Evolutionary conservation across 1,140 invertebrate genomes (phyloP).

Genomic region (Neuroterus valhalla): DNA sequence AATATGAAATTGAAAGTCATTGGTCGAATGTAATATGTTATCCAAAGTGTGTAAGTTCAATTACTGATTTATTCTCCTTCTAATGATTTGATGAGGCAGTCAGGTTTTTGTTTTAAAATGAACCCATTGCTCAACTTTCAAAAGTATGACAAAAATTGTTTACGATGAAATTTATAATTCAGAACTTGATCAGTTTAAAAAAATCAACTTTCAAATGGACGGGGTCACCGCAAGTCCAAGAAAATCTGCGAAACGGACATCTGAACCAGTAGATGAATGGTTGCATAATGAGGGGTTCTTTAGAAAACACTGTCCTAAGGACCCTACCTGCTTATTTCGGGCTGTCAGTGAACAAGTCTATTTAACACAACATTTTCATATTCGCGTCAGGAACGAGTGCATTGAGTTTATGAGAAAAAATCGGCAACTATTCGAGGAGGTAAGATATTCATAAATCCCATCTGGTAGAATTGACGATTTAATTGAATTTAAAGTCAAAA

Average conservation of each 20-base stretch:
- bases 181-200: too few relatives aligned
- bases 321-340: constrained; percentile 89
- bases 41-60: too few relatives aligned
- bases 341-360: constrained; percentile 90
- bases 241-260: constrained; percentile 61
- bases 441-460: constrained; percentile 49
- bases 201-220: constrained; percentile 42
- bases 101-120: too few relatives aligned
- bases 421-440: constrained; percentile 74
- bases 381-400: constrained; percentile 83
- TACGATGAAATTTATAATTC: too few relatives aligned
- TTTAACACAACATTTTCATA: constrained; percentile 84
- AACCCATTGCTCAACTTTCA: too few relatives aligned
- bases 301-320: constrained; percentile 87
- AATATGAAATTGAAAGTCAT: too few relatives aligned
- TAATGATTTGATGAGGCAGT: too few relatives aligned
- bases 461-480: not conserved
- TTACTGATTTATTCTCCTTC: too few relatives aligned
- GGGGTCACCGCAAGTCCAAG: constrained; percentile 51
- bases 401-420: constrained; percentile 82
- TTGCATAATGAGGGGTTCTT: constrained; percentile 85
- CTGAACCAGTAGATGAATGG: constrained; percentile 83
- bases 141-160: too few relatives aligned
- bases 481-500: constrained; percentile 28
- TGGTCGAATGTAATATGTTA: too few relatives aligned